These are phyloP conservation scores for Crossocerus cetratus DNA, from an alignment of 2,888 invertebrate species.

Conservation along the genomic window DNA sequence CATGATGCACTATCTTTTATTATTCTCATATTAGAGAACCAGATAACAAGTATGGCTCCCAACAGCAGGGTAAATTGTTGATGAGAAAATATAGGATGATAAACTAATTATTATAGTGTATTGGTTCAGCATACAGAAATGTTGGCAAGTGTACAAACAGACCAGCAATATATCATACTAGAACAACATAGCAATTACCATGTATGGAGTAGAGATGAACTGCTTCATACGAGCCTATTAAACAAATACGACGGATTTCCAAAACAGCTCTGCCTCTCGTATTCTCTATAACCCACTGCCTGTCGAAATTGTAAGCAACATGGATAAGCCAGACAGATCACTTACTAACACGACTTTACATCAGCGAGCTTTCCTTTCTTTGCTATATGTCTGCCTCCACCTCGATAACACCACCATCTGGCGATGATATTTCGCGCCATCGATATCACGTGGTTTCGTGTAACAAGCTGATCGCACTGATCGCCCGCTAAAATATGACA, in stretches of 20 bases:
- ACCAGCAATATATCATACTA: conserved; percentile 23
- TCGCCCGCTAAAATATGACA: conserved; percentile 14
- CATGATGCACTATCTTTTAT: background rate
- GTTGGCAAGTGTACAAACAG: conserved; percentile 19
- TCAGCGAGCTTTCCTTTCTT: conserved; percentile 43
- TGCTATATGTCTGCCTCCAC: conserved; percentile 29
- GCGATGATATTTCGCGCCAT: conserved; percentile 21
- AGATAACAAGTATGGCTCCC: too few species aligned
- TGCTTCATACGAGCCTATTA: background rate
- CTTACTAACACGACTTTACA: conserved; percentile 44
- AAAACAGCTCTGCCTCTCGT: background rate
- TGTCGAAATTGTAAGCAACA: conserved; percentile 29
- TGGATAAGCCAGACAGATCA: conserved; percentile 31
- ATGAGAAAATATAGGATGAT: background rate
- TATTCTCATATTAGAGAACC: background rate
- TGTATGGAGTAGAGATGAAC: conserved; percentile 14
- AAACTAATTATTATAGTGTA: conserved; percentile 15
- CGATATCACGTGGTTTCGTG: conserved; percentile 35
- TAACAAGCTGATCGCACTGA: conserved; percentile 7
- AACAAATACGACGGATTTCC: background rate
- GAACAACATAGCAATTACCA: conserved; percentile 42
- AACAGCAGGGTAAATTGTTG: too few species aligned
- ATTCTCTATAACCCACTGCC: conserved; percentile 4
- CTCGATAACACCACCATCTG: conserved; percentile 41
- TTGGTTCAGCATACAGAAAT: conserved; percentile 18